Evolutionary conservation across 1,140 invertebrate species (phyloP).

Genomic region (Schlechtendalia chinensis): DNA sequence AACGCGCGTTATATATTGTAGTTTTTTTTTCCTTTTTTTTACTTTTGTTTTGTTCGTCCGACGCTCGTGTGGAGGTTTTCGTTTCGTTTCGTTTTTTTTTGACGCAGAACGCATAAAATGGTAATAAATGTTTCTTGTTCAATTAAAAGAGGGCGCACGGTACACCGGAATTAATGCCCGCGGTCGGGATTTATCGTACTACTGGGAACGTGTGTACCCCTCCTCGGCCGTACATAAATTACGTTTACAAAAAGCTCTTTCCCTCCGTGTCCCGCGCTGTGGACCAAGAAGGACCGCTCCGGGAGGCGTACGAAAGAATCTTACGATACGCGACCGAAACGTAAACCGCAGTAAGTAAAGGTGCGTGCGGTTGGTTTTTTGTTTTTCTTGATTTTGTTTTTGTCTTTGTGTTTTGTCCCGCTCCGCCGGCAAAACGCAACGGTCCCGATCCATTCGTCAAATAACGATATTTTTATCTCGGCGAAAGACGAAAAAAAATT

Average conservation of each 20-base stretch:
- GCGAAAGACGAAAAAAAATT: not conserved
- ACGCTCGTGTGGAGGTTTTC: not conserved
- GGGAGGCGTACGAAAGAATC: not conserved
- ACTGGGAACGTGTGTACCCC: not conserved
- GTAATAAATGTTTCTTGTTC: conserved; percentile 47
- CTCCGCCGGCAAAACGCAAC: not conserved
- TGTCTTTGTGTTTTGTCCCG: not conserved
- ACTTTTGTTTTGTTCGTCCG: not conserved
- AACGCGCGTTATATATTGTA: too few relatives aligned
- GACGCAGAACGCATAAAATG: conserved; percentile 43
- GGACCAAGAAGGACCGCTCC: too few relatives aligned
- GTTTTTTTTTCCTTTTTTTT: not conserved
- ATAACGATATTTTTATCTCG: too few relatives aligned
- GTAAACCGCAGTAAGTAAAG: conserved; percentile 13
- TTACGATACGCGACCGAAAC: conserved; percentile 29
- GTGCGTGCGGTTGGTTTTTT: not conserved
- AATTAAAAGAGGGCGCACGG: conserved; percentile 43
- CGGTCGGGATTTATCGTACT: conserved; percentile 47
- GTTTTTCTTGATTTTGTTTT: not conserved
- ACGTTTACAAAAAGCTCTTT: conserved; percentile 43
- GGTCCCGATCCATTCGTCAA: not conserved
- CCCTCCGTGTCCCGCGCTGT: not conserved
- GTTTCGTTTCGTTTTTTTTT: not conserved
- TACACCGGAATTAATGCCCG: conserved; percentile 41
- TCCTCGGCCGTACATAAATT: conserved; percentile 34